phyloP scores from a whole-genome alignment of 2,888 invertebrate genomes.

The Drosophila fulvimacula region DNA sequence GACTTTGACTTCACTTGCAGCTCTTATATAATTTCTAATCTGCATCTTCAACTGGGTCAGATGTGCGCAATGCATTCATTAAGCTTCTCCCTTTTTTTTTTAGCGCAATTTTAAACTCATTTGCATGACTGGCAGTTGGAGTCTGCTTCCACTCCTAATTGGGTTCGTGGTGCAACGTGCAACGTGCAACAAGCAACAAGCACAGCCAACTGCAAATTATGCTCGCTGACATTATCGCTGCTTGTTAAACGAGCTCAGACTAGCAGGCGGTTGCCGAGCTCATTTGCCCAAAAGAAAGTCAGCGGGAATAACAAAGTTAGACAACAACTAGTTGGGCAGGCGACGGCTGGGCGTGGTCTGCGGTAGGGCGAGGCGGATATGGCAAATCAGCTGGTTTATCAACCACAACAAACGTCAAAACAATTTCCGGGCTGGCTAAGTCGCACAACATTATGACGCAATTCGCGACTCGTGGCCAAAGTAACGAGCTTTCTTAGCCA shows the following conservation, averaged over 20 bases:
- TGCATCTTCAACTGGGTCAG: conserved; percentile 12
- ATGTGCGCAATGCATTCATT: conserved; percentile 59
- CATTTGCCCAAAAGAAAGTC: conserved; percentile 25
- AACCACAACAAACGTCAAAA: conserved; percentile 73
- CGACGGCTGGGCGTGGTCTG: neutral
- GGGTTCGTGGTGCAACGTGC: conserved; percentile 36
- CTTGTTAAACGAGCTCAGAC: conserved; percentile 11
- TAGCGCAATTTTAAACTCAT: conserved; percentile 58
- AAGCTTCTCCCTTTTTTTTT: conserved; percentile 23
- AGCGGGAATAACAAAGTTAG: conserved; percentile 21
- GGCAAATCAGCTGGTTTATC: conserved; percentile 52
- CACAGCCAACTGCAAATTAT: conserved; percentile 20
- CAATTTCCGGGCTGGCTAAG: conserved; percentile 61
- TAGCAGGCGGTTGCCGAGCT: conserved; percentile 10
- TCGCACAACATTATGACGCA: conserved; percentile 42
- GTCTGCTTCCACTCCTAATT: conserved; percentile 42
- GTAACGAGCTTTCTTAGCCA: conserved; percentile 8
- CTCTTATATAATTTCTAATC: conserved; percentile 32
- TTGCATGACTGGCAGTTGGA: conserved; percentile 48
- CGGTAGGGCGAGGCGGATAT: conserved; percentile 15
- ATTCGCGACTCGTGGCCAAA: conserved; percentile 8
- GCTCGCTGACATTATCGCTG: conserved; percentile 25
- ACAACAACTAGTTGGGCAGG: conserved; percentile 13
- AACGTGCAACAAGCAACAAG: conserved; percentile 40
- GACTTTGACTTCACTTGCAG: conserved; percentile 4